These are phyloP conservation scores for Meganola albula DNA, from an alignment of 2,888 invertebrate species.

Conservation along the genomic window DNA sequence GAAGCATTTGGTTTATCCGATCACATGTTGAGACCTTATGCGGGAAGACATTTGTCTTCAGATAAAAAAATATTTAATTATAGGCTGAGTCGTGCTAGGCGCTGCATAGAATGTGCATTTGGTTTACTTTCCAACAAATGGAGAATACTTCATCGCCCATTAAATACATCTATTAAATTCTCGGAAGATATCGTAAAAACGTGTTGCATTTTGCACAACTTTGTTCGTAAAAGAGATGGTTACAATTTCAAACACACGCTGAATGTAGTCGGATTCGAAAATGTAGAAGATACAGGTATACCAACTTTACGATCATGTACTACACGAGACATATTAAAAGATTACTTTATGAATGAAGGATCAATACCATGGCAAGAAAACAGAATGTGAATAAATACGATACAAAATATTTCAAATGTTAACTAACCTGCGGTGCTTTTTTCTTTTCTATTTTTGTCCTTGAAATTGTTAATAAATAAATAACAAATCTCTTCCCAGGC, in stretches of 20 bases:
- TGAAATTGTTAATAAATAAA: too few relatives aligned
- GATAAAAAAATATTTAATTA: constrained; percentile 12
- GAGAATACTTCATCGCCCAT: constrained; percentile 6
- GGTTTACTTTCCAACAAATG: constrained; percentile 6
- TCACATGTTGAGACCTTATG: constrained; percentile 14
- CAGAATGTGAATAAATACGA: too few relatives aligned
- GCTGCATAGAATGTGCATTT: constrained; percentile 6
- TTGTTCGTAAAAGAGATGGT: constrained; percentile 8
- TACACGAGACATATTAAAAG: constrained; percentile 11
- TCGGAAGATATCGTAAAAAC: constrained; percentile 6
- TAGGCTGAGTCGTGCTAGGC: constrained; percentile 7
- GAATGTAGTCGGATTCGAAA: constrained; percentile 7
- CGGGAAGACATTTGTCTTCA: constrained; percentile 8
- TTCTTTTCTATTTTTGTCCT: too few relatives aligned
- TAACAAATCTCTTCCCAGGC: too few relatives aligned
- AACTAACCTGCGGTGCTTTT: too few relatives aligned
- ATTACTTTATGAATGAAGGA: constrained; percentile 12
- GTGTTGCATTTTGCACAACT: constrained; percentile 9
- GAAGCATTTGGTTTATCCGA: constrained; percentile 13
- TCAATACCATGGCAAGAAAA: constrained; percentile 11
- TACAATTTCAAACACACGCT: constrained; percentile 12
- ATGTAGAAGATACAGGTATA: constrained; percentile 1
- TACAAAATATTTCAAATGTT: too few relatives aligned
- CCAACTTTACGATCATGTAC: constrained; percentile 5
- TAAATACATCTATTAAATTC: constrained; percentile 2